Evolutionary conservation across 2,113 vertebrate species (phyloP), one percentile per base, ranked within the genome.

Genomic region (Anguilla japonica): DNA sequence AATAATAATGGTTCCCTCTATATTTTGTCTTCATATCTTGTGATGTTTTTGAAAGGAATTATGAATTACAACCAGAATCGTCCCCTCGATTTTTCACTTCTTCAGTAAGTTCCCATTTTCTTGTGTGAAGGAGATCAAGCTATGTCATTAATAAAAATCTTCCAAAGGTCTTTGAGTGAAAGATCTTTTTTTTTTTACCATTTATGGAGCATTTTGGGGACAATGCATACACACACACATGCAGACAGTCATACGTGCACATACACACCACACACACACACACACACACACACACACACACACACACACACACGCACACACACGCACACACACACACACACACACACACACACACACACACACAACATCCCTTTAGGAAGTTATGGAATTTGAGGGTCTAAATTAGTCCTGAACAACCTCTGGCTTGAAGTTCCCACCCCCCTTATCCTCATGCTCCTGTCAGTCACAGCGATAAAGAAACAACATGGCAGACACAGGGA

Each of bases 401-500:
- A 96, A 94, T 95, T 96, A 96, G 92, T 85, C 29, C 50, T 84
- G 88, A 86, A 88, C 63, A 87, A 84, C 86, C 75, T 87, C 71
- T 53, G 34, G 86, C 88, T 3, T 34, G 6, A 5, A 83, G 84
- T 56, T 91, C 89, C 90, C 83, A 84, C 53, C 89, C 90, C 88
- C 82, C 57, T 43, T 88, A 86, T 91, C 91, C 95, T 83, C 84
- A 91, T 96, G 96, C 79, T 88, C 83, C 91, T 93, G 96, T 96
- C 96, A 95, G 91, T 96, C 96, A 96, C 18, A 79, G 75, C 91
- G 83, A 40, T 80, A 87, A 46, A 87, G 41, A 91, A 94, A 89
- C 94, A 96, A 95, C 91, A 96, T 96, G 96, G 96, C 94, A 91
- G 93, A 89, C 87, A 83, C 82, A 83, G 3, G 88, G 89, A 93